Conservation (phyloP, 2,797 vertebrate genomes). For the Bufotes viridis region DNA sequence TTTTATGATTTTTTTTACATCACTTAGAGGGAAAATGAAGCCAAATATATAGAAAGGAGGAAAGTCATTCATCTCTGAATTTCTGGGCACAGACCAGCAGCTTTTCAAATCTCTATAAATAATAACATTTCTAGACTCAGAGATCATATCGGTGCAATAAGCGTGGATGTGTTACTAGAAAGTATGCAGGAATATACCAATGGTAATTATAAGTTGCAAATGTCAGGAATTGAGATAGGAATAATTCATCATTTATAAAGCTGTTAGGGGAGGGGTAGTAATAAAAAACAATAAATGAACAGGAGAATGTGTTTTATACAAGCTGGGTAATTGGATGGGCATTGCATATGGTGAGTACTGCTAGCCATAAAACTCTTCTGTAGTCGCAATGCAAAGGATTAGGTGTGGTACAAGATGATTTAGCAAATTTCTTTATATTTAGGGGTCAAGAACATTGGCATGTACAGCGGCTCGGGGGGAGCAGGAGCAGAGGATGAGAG, state of each 20-base stretch:
- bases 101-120: conserved; percentile 38
- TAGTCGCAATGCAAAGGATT: not conserved
- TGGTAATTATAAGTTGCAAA: not conserved
- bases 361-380: not conserved
- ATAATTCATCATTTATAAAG: not conserved
- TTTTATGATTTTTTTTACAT: conserved; percentile 19
- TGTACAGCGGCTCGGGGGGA: no score
- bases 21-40: conserved; percentile 51
- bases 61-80: conserved; percentile 38
- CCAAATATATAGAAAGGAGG: conserved; percentile 35
- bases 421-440: not conserved
- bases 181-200: not conserved
- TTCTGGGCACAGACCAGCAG: conserved; percentile 4
- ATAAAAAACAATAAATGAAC: not conserved
- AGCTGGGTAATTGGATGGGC: not conserved
- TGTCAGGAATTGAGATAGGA: not conserved
- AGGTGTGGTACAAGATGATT: not conserved
- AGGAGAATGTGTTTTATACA: not conserved
- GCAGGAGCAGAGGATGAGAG: no score
- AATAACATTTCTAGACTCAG: conserved; percentile 36
- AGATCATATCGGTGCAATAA: conserved; percentile 2
- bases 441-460: not conserved
- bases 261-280: not conserved
- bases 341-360: not conserved
- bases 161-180: not conserved